These are phyloP conservation scores for Pasiphila rectangulata DNA, from an alignment of 2,888 invertebrate genomes.

Conservation along the genomic window DNA sequence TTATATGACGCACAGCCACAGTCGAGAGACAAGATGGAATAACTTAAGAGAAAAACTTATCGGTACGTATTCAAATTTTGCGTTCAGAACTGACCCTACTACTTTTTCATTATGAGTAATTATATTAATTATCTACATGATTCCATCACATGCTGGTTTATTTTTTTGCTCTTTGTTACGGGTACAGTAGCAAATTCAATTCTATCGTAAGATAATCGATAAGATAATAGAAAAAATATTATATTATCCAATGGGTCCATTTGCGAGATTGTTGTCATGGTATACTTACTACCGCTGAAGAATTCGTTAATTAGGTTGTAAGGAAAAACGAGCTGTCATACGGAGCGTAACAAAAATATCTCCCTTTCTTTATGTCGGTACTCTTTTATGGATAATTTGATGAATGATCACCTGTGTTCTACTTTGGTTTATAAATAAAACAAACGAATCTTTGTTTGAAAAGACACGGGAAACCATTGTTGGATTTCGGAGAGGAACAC, in stretches of 20 bases:
- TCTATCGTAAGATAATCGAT: not conserved
- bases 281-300: not conserved
- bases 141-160: constrained; percentile 39
- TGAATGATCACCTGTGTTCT: no score
- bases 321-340: no score
- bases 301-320: no score
- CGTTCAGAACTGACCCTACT: constrained; percentile 33
- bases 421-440: no score
- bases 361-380: no score
- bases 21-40: not conserved
- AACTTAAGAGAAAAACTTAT: no score
- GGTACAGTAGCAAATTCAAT: not conserved
- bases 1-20: constrained; percentile 21
- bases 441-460: not conserved
- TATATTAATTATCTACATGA: constrained; percentile 50
- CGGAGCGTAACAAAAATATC: no score
- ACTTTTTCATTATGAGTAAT: constrained; percentile 48
- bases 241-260: not conserved
- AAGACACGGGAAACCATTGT: not conserved
- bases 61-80: constrained; percentile 38
- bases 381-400: no score
- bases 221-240: no score
- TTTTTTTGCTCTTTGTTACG: constrained; percentile 28
- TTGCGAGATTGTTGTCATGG: not conserved
- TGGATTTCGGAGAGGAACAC: not conserved